Evolutionary conservation across 2,888 invertebrate genomes (phyloP).

Genomic region (Zhengitettix transpicula): DNA sequence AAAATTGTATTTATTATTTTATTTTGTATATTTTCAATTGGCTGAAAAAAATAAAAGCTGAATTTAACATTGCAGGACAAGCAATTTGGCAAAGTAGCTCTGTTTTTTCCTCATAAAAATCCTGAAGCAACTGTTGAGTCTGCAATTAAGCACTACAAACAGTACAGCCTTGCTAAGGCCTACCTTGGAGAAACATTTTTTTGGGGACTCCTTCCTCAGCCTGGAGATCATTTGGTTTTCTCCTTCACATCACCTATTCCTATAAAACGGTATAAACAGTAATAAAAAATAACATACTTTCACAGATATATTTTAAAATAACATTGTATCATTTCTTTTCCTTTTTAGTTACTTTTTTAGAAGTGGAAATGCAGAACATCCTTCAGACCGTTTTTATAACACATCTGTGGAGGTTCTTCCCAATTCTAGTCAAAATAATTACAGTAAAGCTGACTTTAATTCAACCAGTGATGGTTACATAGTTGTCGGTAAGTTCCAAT

Average conservation of each 20-base stretch:
- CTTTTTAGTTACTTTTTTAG: slow-evolving; percentile 55
- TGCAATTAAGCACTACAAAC: slow-evolving; percentile 62
- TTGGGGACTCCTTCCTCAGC: slow-evolving; percentile 76
- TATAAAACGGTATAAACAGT: slow-evolving; percentile 41
- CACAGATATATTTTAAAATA: neutral
- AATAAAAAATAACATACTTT: neutral
- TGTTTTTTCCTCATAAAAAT: slow-evolving; percentile 65
- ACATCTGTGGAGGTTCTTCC: slow-evolving; percentile 70
- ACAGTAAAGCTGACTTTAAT: slow-evolving; percentile 22
- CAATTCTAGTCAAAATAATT: slow-evolving; percentile 10
- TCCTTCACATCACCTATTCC: slow-evolving; percentile 55
- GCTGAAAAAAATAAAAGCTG: no score
- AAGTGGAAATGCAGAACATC: slow-evolving; percentile 81
- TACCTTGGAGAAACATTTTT: slow-evolving; percentile 79
- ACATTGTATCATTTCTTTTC: neutral
- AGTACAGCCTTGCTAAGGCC: slow-evolving; percentile 60
- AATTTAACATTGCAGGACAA: slow-evolving; percentile 48
- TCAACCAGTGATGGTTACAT: slow-evolving; percentile 50
- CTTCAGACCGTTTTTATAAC: slow-evolving; percentile 72
- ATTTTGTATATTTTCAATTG: no score
- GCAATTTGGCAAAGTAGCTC: slow-evolving; percentile 67
- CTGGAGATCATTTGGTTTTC: slow-evolving; percentile 65
- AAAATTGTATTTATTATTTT: no score
- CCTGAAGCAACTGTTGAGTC: slow-evolving; percentile 52
- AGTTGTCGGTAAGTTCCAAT: slow-evolving; percentile 37